Conservation (phyloP, 2,797 vertebrate genomes). For the Spea hammondii region DNA sequence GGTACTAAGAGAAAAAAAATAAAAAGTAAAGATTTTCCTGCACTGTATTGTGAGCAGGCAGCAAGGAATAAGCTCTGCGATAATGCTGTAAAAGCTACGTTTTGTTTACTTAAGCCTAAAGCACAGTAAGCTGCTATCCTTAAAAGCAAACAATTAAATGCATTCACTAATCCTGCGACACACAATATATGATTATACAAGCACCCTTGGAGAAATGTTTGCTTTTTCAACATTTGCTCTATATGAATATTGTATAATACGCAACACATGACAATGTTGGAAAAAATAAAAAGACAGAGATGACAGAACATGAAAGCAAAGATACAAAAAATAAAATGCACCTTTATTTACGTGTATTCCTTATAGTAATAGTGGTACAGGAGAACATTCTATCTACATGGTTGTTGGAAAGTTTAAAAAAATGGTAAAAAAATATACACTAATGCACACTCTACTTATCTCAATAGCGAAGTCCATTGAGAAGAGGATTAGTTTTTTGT, state of each 20-base stretch:
- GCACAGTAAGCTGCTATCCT: slow-evolving; percentile 62
- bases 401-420: no score
- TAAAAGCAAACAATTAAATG: slow-evolving; percentile 66
- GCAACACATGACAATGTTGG: neutral
- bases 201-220: slow-evolving; percentile 56
- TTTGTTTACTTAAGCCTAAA: slow-evolving; percentile 63
- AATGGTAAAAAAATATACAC: no score
- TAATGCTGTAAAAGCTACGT: slow-evolving; percentile 45
- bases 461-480: no score
- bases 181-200: slow-evolving; percentile 59
- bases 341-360: no score
- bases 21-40: slow-evolving; percentile 32
- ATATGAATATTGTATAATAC: neutral
- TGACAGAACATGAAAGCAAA: slow-evolving; percentile 5
- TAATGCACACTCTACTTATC: no score
- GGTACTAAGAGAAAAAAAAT: slow-evolving; percentile 23
- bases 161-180: slow-evolving; percentile 55
- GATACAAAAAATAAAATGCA: no score
- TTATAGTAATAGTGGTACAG: no score
- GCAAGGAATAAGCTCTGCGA: slow-evolving; percentile 43
- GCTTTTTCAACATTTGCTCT: slow-evolving; percentile 5
- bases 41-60: slow-evolving; percentile 37
- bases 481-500: no score
- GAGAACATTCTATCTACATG: no score
- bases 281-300: neutral